Percentiles rank a stretch among this genome's conserved stretches.
phyloP scores from a whole-genome alignment of 2,797 vertebrate genomes.

The Parambassis ranga region DNA sequence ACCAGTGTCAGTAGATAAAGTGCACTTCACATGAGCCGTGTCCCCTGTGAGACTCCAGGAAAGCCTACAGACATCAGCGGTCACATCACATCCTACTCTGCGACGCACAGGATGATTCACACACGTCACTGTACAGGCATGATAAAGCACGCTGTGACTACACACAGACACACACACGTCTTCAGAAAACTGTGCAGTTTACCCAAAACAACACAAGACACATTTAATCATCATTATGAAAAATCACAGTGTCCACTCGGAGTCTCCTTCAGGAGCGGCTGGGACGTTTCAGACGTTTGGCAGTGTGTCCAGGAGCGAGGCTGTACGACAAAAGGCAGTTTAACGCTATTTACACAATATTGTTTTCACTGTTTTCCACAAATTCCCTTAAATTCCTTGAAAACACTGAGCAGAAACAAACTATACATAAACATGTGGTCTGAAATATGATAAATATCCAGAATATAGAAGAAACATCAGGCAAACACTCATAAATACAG shows the following conservation, averaged over 20 bases:
- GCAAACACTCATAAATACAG: too few species aligned
- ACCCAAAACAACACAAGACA: neutral
- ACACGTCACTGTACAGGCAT: conserved; percentile 2
- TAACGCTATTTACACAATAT: too few species aligned
- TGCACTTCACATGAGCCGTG: conserved; percentile 49
- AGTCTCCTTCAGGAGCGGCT: neutral
- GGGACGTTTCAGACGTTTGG: conserved; percentile 35
- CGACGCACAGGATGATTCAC: conserved; percentile 30
- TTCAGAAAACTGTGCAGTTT: neutral
- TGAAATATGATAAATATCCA: too few species aligned
- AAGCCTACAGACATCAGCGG: conserved; percentile 2
- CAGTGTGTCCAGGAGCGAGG: conserved; percentile 44
- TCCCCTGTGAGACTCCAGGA: conserved; percentile 16
- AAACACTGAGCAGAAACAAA: too few species aligned
- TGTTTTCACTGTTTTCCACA: too few species aligned
- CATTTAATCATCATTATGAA: too few species aligned
- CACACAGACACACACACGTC: neutral
- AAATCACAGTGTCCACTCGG: conserved; percentile 28
- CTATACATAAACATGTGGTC: too few species aligned
- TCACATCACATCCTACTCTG: conserved; percentile 20
- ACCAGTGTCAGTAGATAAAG: conserved; percentile 56
- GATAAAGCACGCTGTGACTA: conserved; percentile 28
- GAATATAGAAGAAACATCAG: too few species aligned
- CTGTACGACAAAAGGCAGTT: neutral
- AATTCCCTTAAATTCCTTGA: too few species aligned